These are phyloP conservation scores for Agelastica alni DNA, from an alignment of 2,888 invertebrate genomes.

Conservation along the genomic window DNA sequence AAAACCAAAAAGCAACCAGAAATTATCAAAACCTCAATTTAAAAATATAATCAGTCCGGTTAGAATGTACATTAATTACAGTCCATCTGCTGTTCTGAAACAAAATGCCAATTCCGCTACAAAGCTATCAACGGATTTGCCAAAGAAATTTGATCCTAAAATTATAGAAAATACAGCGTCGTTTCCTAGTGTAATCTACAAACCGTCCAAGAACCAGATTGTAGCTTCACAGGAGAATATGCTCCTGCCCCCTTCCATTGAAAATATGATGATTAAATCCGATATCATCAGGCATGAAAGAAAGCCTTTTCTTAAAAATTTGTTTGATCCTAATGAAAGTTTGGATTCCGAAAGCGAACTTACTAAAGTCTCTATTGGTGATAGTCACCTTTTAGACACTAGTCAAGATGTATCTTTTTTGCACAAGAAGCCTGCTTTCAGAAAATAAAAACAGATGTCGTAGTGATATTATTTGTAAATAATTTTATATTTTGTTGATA, in stretches of 20 bases:
- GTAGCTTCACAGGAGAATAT: constrained; percentile 3
- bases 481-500: too few species aligned
- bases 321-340: not conserved
- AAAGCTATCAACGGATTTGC: not conserved
- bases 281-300: constrained; percentile 8
- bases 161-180: constrained; percentile 1
- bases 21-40: constrained; percentile 1
- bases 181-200: constrained; percentile 11
- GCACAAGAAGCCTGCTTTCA: constrained; percentile 1
- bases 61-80: constrained; percentile 29
- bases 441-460: constrained; percentile 4
- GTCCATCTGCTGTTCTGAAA: constrained; percentile 22
- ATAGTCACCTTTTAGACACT: not conserved
- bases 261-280: constrained; percentile 21
- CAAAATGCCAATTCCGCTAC: constrained; percentile 10
- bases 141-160: not conserved
- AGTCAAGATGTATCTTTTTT: constrained; percentile 5
- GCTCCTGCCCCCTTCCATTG: constrained; percentile 7
- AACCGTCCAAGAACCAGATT: constrained; percentile 20
- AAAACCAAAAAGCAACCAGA: not conserved
- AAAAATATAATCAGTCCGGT: constrained; percentile 31
- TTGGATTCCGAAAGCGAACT: not conserved
- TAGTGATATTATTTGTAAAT: too few species aligned
- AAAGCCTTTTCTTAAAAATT: not conserved
- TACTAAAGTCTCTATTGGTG: not conserved